These are phyloP conservation scores for Falcunculus frontatus DNA, from an alignment of 2,113 vertebrate genomes.

Conservation along the genomic window DNA sequence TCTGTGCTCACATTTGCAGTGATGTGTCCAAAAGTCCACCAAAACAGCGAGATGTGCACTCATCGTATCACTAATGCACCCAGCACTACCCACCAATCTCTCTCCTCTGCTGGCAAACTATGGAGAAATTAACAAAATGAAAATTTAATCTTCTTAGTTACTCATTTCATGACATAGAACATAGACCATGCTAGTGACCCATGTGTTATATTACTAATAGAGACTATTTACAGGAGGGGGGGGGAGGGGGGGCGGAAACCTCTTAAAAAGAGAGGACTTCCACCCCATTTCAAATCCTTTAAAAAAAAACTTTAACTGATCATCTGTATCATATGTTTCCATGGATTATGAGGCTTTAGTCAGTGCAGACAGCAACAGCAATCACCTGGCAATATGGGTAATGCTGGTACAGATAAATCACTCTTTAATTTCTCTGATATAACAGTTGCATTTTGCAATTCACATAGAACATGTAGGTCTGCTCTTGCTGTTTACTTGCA, in stretches of 20 bases:
- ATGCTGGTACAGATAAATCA: background rate
- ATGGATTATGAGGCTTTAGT: background rate
- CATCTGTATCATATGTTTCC: background rate
- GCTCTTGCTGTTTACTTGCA: background rate
- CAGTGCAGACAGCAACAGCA: background rate
- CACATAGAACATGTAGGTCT: background rate
- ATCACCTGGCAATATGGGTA: background rate
- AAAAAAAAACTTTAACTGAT: background rate
- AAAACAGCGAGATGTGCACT: background rate
- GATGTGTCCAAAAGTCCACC: accelerated
- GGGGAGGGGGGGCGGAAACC: no score
- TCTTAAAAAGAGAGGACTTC: background rate
- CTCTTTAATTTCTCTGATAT: background rate
- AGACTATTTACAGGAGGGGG: background rate
- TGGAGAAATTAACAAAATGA: background rate
- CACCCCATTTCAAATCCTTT: background rate
- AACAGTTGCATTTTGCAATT: background rate
- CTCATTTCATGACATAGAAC: background rate
- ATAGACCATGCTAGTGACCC: background rate
- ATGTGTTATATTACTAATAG: background rate
- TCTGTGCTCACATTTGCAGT: background rate
- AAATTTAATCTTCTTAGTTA: background rate
- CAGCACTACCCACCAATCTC: background rate
- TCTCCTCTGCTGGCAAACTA: background rate
- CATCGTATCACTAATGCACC: accelerated